A percentile compares a stretch with the other conserved stretches of the same genome.
phyloP scores from a whole-genome alignment of 2,797 vertebrate genomes.

The Distichodus sexfasciatus region DNA sequence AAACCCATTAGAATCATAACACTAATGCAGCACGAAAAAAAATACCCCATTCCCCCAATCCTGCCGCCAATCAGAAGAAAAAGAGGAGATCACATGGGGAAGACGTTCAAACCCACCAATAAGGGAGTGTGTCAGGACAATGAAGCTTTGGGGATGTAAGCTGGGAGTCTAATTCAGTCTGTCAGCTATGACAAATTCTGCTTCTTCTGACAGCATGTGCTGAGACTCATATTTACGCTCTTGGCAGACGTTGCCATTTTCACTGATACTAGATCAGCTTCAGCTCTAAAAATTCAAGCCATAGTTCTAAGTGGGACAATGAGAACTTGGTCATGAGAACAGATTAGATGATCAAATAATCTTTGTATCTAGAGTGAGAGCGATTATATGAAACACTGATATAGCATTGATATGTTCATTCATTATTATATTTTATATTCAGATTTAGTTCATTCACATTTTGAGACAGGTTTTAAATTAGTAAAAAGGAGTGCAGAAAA shows the following conservation, averaged over 20 bases:
- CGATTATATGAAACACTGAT: too few relatives aligned
- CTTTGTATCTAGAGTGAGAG: too few relatives aligned
- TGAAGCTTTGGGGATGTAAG: slow-evolving; percentile 45
- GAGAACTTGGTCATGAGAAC: background rate
- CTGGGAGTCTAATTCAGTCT: slow-evolving; percentile 53
- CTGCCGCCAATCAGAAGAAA: slow-evolving; percentile 52
- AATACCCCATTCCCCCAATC: slow-evolving; percentile 46
- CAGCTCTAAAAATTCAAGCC: background rate
- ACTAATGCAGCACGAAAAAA: slow-evolving; percentile 44
- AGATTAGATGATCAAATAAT: background rate
- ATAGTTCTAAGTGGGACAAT: background rate
- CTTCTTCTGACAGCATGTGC: slow-evolving; percentile 21
- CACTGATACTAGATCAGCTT: slow-evolving; percentile 4
- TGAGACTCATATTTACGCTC: slow-evolving; percentile 7
- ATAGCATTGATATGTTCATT: too few relatives aligned
- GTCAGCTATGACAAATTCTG: slow-evolving; percentile 52
- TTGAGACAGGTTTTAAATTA: too few relatives aligned
- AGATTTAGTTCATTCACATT: too few relatives aligned
- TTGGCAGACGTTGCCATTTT: slow-evolving; percentile 10
- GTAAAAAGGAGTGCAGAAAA: too few relatives aligned
- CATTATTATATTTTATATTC: too few relatives aligned
- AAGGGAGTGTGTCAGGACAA: slow-evolving; percentile 43
- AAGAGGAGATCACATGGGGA: slow-evolving; percentile 50
- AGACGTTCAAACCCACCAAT: slow-evolving; percentile 52
- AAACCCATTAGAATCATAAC: slow-evolving; percentile 73